These are phyloP conservation scores for Sclerurus mexicanus DNA, from an alignment of 2,113 vertebrate genomes.

Conservation along the genomic window DNA sequence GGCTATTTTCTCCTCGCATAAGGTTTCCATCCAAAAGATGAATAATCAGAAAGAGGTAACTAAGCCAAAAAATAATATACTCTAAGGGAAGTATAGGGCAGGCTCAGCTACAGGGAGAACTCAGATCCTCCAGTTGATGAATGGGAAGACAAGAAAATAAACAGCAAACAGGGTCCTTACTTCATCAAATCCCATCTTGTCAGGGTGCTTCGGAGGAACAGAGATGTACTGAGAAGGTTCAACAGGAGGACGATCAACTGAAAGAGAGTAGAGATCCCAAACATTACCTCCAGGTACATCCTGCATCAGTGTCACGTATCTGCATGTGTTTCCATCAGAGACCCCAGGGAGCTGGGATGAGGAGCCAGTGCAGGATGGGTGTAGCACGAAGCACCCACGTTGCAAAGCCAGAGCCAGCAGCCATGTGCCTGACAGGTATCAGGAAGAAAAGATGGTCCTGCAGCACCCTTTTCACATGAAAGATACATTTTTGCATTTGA, in stretches of 20 bases:
- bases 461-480: background rate
- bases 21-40: background rate
- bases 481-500: background rate
- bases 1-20: background rate
- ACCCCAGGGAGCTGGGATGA: background rate
- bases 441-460: background rate
- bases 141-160: background rate
- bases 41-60: background rate
- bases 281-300: background rate
- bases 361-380: background rate
- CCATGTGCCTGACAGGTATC: background rate
- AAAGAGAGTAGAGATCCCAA: constrained; percentile 53
- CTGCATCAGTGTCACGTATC: fast-evolving
- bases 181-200: constrained; percentile 92
- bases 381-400: background rate
- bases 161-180: constrained; percentile 67
- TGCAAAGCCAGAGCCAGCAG: background rate
- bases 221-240: constrained; percentile 85
- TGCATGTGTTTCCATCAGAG: fast-evolving
- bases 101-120: background rate
- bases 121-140: background rate
- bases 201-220: constrained; percentile 69
- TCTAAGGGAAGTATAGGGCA: background rate
- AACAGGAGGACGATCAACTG: constrained; percentile 88
- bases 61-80: background rate